Percentiles rank a stretch among this genome's conserved stretches.
Evolutionary conservation across 2,113 vertebrate genomes (phyloP).

Genomic region (Emydura subglobosa): DNA sequence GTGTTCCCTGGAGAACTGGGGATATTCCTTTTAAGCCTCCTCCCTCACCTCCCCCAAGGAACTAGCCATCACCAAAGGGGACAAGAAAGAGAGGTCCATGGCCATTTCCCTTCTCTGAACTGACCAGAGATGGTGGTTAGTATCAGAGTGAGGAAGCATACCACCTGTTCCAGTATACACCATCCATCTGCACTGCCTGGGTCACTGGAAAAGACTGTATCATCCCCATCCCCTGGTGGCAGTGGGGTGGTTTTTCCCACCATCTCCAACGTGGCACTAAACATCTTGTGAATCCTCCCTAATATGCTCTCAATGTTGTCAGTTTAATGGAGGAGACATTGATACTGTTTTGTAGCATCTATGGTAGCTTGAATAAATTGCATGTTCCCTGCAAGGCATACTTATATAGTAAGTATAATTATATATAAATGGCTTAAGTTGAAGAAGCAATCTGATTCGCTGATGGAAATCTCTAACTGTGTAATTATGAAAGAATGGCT

Average conservation of each 20-base stretch:
- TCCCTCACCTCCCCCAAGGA: not conserved
- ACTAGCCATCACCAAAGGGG: not conserved
- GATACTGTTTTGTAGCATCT: not conserved
- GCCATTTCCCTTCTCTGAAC: not conserved
- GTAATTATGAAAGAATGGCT: not conserved
- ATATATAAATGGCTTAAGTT: not conserved
- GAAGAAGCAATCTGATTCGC: not conserved
- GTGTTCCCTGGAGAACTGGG: not conserved
- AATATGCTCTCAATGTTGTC: not conserved
- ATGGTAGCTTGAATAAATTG: not conserved
- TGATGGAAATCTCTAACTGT: not conserved
- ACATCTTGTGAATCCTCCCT: not conserved
- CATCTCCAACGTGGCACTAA: not conserved
- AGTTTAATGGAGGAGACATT: not conserved
- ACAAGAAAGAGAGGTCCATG: not conserved
- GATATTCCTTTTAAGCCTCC: not conserved
- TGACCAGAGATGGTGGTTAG: not conserved
- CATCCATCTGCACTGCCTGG: not conserved
- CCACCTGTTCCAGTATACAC: fast-evolving
- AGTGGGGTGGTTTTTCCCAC: not conserved
- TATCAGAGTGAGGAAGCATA: not conserved
- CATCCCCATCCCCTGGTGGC: not conserved
- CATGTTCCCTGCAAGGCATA: not conserved
- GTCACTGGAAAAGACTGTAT: not conserved
- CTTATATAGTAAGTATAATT: not conserved